Conservation (phyloP, 1,140 invertebrate genomes). For the Drosophila albomicans region DNA sequence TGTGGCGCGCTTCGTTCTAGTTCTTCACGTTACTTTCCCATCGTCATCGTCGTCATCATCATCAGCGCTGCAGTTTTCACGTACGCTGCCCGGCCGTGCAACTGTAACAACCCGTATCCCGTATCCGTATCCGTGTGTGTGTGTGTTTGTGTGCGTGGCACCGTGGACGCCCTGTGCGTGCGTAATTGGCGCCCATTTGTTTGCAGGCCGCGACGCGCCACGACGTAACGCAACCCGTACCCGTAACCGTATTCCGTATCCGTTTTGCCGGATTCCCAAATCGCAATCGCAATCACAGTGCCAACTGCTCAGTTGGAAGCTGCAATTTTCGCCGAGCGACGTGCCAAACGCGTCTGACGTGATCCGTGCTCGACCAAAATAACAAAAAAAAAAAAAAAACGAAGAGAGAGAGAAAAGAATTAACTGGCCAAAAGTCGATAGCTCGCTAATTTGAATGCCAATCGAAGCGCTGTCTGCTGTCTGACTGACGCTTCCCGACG, state of each 20-base stretch:
- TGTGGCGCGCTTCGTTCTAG: constrained; percentile 13
- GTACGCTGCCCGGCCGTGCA: constrained; percentile 74
- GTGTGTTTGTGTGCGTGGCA: constrained; percentile 23
- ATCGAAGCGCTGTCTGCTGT: constrained; percentile 47
- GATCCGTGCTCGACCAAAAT: constrained; percentile 36
- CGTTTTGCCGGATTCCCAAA: neutral
- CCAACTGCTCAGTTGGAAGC: constrained; percentile 33
- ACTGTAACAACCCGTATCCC: constrained; percentile 38
- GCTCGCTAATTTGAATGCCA: constrained; percentile 78
- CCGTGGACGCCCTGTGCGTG: constrained; percentile 55
- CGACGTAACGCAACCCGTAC: neutral
- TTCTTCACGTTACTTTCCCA: constrained; percentile 41
- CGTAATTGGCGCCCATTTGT: constrained; percentile 77
- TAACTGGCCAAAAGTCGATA: constrained; percentile 64
- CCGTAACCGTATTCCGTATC: neutral
- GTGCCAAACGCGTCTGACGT: constrained; percentile 66
- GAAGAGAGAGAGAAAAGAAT: constrained; percentile 35
- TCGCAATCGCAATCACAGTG: neutral
- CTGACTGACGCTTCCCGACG: constrained; percentile 1
- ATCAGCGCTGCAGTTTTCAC: constrained; percentile 73
- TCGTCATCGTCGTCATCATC: constrained; percentile 22
- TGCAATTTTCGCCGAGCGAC: constrained; percentile 49
- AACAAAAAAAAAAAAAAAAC: no score
- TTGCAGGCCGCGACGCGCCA: constrained; percentile 43
- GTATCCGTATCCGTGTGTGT: constrained; percentile 33